phyloP scores from a whole-genome alignment of 2,888 invertebrate species.

The Hofmannophila pseudospretella region DNA sequence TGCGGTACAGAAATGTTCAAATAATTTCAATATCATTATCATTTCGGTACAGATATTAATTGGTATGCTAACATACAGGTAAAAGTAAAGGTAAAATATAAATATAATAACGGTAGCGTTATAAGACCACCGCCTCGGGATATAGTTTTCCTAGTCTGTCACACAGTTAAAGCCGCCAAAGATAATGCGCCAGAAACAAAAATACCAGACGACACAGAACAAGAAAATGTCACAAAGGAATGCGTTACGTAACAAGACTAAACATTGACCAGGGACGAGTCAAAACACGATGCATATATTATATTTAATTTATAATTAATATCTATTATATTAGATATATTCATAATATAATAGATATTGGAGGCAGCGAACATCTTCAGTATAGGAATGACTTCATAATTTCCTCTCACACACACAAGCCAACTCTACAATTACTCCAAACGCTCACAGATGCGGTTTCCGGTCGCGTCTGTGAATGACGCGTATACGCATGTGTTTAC shows the following conservation, averaged over 20 bases:
- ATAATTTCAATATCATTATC: no score
- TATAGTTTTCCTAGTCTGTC: no score
- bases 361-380: conserved; percentile 32
- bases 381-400: conserved; percentile 62
- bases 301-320: no score
- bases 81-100: no score
- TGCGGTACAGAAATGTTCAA: no score
- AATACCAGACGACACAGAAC: not conserved
- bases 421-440: conserved; percentile 11
- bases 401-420: conserved; percentile 34
- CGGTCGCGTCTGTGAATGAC: conserved; percentile 65
- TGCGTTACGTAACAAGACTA: conserved; percentile 21
- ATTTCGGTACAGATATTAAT: no score
- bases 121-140: no score
- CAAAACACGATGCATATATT: conserved; percentile 45
- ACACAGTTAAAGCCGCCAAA: not conserved
- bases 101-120: no score
- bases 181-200: not conserved
- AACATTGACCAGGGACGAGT: conserved; percentile 29
- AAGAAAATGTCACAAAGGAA: not conserved
- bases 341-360: conserved; percentile 18
- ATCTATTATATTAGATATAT: conserved; percentile 16
- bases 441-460: conserved; percentile 43
- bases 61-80: no score
- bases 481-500: conserved; percentile 56